Base-by-base conservation (phyloP, 2,113 vertebrate species). In the Thalassoma bifasciatum region DNA sequence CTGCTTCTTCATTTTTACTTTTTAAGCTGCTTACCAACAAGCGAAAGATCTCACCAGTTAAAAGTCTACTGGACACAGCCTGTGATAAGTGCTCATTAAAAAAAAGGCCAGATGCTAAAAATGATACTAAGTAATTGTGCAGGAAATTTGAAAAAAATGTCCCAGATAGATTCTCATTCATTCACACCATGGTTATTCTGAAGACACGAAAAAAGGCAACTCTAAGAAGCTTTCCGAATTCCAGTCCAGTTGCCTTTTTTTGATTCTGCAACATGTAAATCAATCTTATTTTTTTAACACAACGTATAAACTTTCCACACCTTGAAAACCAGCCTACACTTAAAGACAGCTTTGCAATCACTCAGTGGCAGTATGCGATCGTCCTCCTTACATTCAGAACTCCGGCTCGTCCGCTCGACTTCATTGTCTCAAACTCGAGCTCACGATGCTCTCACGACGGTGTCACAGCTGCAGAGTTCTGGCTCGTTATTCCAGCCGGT, bases 401-500 rank as follows among this genome's bases (percentile, higher is more conserved):
- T 77, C 37, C 51, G 46, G 40, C 58, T 24, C 1, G 51, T 44
- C 44, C 7, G 7, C 12, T 14, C 22, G 6, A 30, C 30, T 30
- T 30, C n/a, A n/a, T n/a, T n/a, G n/a, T n/a, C n/a, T n/a, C n/a
- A n/a, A n/a, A n/a, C n/a, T 14, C 2, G n/a, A 44, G 19, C 17
- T 0, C 0, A 1, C 9, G 24, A 7, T 0, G 2, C 2, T 6
- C 36, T 86, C 83, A 88, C 0, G n/a, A 75, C 0, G 17, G 2
- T 12, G 75, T 81, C 58, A 26, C 26, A 17, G 70, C 51, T 2
- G 24, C 12, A 1, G 64, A 42, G 38, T 68, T 71, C 50, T 68
- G 37, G 93, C 88, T 88, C 8, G 83, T 71, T 38, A 67, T 82
- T 0, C 38, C 68, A 0, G 42, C 22, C 10, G 98, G 97, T 58